A percentile compares a stretch with the other conserved stretches of the same genome.
phyloP scores from a whole-genome alignment of 2,797 vertebrate genomes.

The Ciconia nigra region DNA sequence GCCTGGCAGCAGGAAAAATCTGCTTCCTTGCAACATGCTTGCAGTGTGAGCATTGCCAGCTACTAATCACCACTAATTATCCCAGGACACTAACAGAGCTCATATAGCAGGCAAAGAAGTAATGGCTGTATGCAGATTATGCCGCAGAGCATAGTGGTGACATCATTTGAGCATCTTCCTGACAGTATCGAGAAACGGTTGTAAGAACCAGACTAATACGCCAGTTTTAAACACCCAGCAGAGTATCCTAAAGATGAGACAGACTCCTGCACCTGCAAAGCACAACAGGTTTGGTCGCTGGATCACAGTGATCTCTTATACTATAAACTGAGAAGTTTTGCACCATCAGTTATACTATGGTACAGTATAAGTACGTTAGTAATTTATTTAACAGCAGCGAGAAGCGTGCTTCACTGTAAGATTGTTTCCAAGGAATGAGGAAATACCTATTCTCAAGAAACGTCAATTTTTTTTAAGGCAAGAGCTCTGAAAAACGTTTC shows the following conservation, averaged over 20 bases:
- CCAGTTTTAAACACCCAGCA: background rate
- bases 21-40: background rate
- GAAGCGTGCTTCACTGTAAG: background rate
- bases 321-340: background rate
- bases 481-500: background rate
- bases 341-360: background rate
- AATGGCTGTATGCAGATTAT: background rate
- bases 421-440: background rate
- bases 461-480: rapidly evolving
- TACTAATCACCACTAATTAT: background rate
- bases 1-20: background rate
- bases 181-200: background rate
- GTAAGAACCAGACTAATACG: rapidly evolving
- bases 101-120: background rate
- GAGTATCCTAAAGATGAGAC: background rate
- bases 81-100: background rate
- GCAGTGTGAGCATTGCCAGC: background rate
- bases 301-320: background rate
- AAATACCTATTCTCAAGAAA: background rate
- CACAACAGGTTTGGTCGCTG: background rate
- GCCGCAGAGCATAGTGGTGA: background rate
- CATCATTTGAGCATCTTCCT: background rate
- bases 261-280: background rate
- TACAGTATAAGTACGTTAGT: rapidly evolving
- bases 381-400: background rate